Evolutionary conservation across 1,140 invertebrate species (phyloP).

Genomic region (Drosophila leontia): DNA sequence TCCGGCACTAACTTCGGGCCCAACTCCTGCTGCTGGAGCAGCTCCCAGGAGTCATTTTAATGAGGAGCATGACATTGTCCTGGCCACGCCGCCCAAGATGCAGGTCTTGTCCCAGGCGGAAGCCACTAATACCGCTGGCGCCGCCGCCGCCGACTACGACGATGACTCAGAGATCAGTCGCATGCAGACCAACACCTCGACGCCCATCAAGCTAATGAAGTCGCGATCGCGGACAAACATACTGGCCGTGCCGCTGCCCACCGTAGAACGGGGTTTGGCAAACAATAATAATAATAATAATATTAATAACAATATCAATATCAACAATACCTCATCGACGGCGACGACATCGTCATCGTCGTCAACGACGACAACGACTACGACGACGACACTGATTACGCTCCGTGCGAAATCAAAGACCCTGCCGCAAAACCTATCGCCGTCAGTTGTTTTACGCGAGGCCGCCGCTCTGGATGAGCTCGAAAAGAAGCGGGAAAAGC

Average conservation of each 20-base stretch:
- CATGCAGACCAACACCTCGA: constrained; percentile 84
- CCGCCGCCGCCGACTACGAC: constrained; percentile 53
- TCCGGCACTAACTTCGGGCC: background rate
- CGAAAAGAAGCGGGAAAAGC: constrained; percentile 37
- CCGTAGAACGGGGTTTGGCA: constrained; percentile 66
- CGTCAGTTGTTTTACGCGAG: constrained; percentile 72
- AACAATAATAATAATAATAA: constrained; percentile 31
- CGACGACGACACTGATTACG: constrained; percentile 85
- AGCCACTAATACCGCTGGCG: constrained; percentile 4
- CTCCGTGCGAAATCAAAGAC: constrained; percentile 87
- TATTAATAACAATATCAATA: constrained; percentile 52
- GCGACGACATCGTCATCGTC: constrained; percentile 74
- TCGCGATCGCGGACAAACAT: constrained; percentile 84
- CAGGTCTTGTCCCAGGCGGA: constrained; percentile 58
- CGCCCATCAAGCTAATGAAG: constrained; percentile 84
- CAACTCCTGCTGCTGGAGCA: constrained; percentile 14
- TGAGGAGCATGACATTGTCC: constrained; percentile 77
- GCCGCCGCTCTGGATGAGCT: constrained; percentile 65
- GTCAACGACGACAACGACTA: constrained; percentile 63
- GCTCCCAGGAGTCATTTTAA: constrained; percentile 73
- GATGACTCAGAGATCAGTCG: constrained; percentile 84
- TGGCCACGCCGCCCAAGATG: constrained; percentile 73
- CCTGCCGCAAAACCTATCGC: constrained; percentile 86
- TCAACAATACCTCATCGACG: constrained; percentile 17
- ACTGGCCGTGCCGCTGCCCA: constrained; percentile 77